Base-by-base conservation (phyloP, 2,797 vertebrate genomes). In the Acestrorhynchus altus region DNA sequence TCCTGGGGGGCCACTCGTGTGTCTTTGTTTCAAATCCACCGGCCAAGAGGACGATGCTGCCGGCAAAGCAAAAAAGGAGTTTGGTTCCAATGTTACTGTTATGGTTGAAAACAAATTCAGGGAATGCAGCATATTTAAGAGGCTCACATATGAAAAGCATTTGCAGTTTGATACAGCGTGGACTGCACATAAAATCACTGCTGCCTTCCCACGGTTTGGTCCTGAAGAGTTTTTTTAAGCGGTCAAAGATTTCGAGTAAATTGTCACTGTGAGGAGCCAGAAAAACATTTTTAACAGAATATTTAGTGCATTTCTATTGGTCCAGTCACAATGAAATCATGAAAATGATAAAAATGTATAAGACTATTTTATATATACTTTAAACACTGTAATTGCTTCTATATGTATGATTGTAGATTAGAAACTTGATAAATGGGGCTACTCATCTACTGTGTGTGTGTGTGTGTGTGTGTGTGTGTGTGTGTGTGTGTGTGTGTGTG, bases 401-500 rank as follows among this genome's bases (percentile, higher is more conserved):
- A 35, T 35, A 6, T 35, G 31, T 2, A 35, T 6, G 31, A 35
- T 2, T 35, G 2, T 35, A 54, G 10, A n/a, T 5, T 64, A 8
- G 9, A 74, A 74, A 64, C 1, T 72, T 82, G 65, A 26, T 6
- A 4, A 10, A 56, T 56, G 3, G 13, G n/a, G 11, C 5, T 4
- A 10, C 24, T 57, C 11, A 10, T 6, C 52, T 24, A 1, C 31
- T 83, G 10, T 72, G 44, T 60, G 20, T 81, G 28, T 56, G 39
- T 54, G 42, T 24, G 44, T 70, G 63, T 77, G 46, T 28, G 16
- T 78, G 65, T 67, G 77, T 61, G 57, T 74, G 46, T 74, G 46
- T 16, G 76, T 42, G 18, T 65, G 66, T 72, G 79, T 78, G 71
- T 63, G 66, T 78, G 74, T 63, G 70, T 82, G 76, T 81, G 60